A percentile compares a stretch with the other conserved stretches of the same genome.
Evolutionary conservation across 2,113 vertebrate species (phyloP).

Genomic region (Mus pahari): DNA sequence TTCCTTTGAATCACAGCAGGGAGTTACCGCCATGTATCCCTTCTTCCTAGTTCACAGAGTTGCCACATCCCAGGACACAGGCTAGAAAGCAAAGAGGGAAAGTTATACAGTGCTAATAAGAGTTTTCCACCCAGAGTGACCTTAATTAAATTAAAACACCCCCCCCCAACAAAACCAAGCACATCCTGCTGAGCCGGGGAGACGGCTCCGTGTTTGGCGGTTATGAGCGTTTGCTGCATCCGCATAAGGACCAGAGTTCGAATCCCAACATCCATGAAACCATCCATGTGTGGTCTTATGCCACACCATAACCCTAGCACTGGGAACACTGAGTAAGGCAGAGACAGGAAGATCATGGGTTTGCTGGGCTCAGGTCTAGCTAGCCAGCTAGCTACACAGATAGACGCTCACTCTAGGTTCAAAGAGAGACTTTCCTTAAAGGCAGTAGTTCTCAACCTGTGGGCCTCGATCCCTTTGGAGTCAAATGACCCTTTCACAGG

Average conservation of each 20-base stretch:
- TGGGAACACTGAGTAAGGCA: not conserved
- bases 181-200: not conserved
- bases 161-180: not conserved
- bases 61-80: not conserved
- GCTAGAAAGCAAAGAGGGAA: conserved; percentile 25
- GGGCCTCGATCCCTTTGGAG: not conserved
- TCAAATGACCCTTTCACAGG: not conserved
- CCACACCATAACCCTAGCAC: not conserved
- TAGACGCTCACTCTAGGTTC: not conserved
- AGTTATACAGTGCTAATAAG: not conserved
- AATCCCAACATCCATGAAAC: not conserved
- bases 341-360: not conserved
- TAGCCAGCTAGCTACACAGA: too few relatives aligned
- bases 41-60: not conserved
- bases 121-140: not conserved
- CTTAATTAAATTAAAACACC: not conserved
- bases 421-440: not conserved
- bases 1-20: not conserved
- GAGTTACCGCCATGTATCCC: not conserved
- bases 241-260: not conserved
- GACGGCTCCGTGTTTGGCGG: too few relatives aligned
- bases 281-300: not conserved
- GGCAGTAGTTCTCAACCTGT: not conserved
- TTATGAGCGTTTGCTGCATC: not conserved
- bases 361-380: not conserved